phyloP scores from a whole-genome alignment of 2,888 invertebrate species.

The Cheilosia impressa region DNA sequence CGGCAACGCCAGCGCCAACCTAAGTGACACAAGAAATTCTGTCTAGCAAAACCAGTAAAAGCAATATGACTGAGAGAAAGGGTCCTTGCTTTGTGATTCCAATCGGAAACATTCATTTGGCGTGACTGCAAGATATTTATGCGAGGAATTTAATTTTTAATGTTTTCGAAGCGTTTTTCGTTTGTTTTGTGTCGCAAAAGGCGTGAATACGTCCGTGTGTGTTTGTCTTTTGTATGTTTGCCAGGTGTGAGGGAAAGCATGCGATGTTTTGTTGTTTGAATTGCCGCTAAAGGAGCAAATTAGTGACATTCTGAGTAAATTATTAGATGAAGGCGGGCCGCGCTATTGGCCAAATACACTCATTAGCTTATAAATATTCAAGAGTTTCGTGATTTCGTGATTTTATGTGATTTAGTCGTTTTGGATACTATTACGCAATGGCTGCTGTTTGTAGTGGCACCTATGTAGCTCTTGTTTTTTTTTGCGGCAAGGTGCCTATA shows the following conservation, averaged over 20 bases:
- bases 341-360: not conserved
- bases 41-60: not conserved
- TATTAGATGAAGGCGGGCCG: not conserved
- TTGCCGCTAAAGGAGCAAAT: not conserved
- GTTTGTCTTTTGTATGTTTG: not conserved
- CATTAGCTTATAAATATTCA: conserved; percentile 10
- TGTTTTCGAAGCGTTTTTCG: conserved; percentile 1
- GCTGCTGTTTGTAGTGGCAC: not conserved
- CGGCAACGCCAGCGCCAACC: conserved; percentile 3
- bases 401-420: conserved; percentile 15
- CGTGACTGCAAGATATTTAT: conserved; percentile 66
- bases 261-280: conserved; percentile 44
- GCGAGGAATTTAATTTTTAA: conserved; percentile 63
- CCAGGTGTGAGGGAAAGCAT: not conserved
- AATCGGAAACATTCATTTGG: conserved; percentile 64
- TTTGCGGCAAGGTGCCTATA: no score
- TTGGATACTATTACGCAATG: conserved; percentile 18
- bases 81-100: conserved; percentile 22
- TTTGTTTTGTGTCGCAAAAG: not conserved
- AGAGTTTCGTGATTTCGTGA: not conserved
- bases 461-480: not conserved
- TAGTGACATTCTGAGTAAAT: conserved; percentile 24
- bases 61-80: not conserved
- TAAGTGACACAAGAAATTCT: not conserved
- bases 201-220: conserved; percentile 2